Base-by-base conservation (phyloP, 2,113 vertebrate genomes). In the Xiphophorus hellerii region DNA sequence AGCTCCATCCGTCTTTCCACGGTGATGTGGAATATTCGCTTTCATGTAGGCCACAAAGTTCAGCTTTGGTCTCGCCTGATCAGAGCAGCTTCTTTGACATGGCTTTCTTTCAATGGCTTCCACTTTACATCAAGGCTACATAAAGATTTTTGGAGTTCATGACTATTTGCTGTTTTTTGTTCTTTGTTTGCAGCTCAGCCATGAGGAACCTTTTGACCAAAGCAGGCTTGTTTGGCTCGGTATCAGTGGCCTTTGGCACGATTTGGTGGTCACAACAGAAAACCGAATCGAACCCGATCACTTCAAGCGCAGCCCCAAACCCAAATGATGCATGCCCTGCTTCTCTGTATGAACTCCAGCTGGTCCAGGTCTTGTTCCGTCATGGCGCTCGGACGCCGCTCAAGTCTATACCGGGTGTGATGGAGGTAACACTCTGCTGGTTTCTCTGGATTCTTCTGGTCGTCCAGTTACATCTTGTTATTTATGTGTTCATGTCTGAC, bases 371-470 rank as follows among this genome's bases (percentile, higher is more conserved):
- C 9, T 83, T 97, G 63, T 99, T 96, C 75, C 93, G 96, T 54
- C 97, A 97, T 17, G 97, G 97, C 0, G 97, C 97, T 1, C 95
- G 96, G 66, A 97, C 96, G 0, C 97, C 97, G 0, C 94, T 98
- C 8, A 96, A 94, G 81, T 93, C 93, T 0, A 95, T 98, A 60
- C 97, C 96, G 2, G 90, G 90, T 28, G 58, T 91, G 22, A 80
- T 93, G 68, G 95, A 96, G 96, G 97, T 95, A 88, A 87, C 78
- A 73, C n/a, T 6, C 5, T 35, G 5, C 25, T 2, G 29, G 14
- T 30, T 31, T 63, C 61, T 13, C 1, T 0, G 51, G 17, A n/a
- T 28, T 20, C 13, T 22, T 67, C 22, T 48, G 0, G 9, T 64
- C 1, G 0, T 62, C 62, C 27, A 1, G 17, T 39, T 12, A n/a